Evolutionary conservation across 2,888 invertebrate species (phyloP).

Genomic region (Ctenicera cuprea): DNA sequence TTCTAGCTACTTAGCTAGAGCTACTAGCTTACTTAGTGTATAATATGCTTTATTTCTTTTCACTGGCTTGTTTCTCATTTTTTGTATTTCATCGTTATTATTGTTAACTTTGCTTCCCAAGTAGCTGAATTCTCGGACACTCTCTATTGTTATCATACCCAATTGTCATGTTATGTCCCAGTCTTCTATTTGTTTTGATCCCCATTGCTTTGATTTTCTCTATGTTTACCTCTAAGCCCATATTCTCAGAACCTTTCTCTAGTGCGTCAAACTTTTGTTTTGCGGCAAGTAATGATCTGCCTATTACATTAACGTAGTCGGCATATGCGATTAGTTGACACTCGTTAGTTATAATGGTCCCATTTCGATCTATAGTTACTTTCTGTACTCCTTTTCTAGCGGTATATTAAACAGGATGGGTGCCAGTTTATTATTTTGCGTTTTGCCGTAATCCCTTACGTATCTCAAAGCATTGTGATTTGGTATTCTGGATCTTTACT

Average conservation of each 20-base stretch:
- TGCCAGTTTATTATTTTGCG: background rate
- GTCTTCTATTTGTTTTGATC: background rate
- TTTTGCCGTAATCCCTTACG: background rate
- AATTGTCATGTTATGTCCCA: background rate
- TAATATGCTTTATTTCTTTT: background rate
- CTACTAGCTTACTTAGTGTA: too few relatives aligned
- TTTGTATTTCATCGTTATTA: background rate
- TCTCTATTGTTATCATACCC: background rate
- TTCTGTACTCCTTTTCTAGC: background rate
- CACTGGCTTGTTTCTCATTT: background rate
- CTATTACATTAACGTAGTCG: background rate
- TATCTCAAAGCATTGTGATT: conserved; percentile 3
- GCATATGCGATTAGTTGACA: conserved; percentile 1
- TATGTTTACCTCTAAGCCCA: background rate
- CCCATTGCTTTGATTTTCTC: background rate
- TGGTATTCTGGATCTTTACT: background rate
- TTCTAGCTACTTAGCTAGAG: too few relatives aligned
- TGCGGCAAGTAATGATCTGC: background rate
- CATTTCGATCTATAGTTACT: background rate
- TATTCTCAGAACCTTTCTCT: background rate
- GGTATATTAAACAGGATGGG: background rate
- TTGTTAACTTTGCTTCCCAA: background rate
- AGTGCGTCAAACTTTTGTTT: background rate
- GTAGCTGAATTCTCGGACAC: background rate
- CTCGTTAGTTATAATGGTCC: background rate